Conservation (phyloP, 2,888 invertebrate genomes). For the Andrena camellia region DNA sequence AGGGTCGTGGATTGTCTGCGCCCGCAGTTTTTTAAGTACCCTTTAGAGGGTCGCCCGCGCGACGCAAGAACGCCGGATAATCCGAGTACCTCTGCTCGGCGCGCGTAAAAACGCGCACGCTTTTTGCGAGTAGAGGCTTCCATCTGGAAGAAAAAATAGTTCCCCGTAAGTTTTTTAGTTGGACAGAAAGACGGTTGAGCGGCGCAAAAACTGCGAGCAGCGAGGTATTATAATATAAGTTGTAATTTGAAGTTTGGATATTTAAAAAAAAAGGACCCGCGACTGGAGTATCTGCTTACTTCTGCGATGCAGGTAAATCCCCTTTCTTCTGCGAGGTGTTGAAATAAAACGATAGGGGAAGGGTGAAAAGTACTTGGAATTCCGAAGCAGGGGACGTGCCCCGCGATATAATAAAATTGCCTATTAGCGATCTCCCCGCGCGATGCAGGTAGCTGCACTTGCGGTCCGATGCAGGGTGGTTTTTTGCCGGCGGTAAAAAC, state of each 20-base stretch:
- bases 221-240: background rate
- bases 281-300: background rate
- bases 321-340: background rate
- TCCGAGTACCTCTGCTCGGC: conserved; percentile 8
- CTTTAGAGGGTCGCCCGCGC: conserved; percentile 38
- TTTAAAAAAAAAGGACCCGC: background rate
- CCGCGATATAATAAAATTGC: background rate
- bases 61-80: conserved; percentile 37
- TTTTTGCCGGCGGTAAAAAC: conserved; percentile 63
- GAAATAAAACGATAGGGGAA: background rate
- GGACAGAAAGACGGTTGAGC: background rate
- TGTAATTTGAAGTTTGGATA: background rate
- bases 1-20: conserved; percentile 55
- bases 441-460: conserved; percentile 66
- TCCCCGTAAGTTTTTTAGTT: conserved; percentile 15
- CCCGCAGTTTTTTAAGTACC: conserved; percentile 63
- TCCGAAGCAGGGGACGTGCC: no score
- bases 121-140: conserved; percentile 24
- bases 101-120: conserved; percentile 9
- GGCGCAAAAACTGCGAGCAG: background rate
- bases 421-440: background rate
- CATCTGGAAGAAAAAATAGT: background rate
- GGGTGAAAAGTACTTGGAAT: no score
- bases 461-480: conserved; percentile 55
- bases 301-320: background rate